A percentile compares a stretch with the other conserved stretches of the same genome.
Conservation (phyloP, 1,140 invertebrate species). For the Drosophila sproati region DNA sequence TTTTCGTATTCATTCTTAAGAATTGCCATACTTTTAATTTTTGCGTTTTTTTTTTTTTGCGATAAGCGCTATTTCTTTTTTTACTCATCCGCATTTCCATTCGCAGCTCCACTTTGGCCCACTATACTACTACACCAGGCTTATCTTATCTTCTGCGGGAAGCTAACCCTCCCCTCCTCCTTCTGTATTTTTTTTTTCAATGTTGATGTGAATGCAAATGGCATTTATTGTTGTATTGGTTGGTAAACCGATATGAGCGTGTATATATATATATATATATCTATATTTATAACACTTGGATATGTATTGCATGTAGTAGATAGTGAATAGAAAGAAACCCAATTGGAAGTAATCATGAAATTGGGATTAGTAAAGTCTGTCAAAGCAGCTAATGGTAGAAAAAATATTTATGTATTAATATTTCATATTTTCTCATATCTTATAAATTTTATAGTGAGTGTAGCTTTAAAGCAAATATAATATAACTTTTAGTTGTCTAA, state of each 20-base stretch:
- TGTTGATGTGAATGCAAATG: slow-evolving; percentile 47
- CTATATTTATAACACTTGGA: slow-evolving; percentile 1
- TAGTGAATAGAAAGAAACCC: slow-evolving; percentile 16
- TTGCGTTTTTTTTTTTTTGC: not conserved
- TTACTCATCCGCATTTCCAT: slow-evolving; percentile 8
- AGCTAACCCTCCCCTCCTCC: not conserved
- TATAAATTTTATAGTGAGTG: no score
- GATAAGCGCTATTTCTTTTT: slow-evolving; percentile 34
- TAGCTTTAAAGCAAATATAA: no score
- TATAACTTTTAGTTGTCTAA: no score
- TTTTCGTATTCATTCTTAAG: slow-evolving; percentile 20
- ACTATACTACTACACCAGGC: not conserved
- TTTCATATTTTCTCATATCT: no score
- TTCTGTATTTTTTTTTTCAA: not conserved
- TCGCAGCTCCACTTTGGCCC: slow-evolving; percentile 16
- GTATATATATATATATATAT: not conserved
- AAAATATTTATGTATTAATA: no score
- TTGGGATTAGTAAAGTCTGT: slow-evolving; percentile 9
- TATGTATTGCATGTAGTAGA: slow-evolving; percentile 22
- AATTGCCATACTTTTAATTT: slow-evolving; percentile 19
- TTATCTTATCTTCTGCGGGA: slow-evolving; percentile 42
- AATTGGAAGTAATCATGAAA: slow-evolving; percentile 18
- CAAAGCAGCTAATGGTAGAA: not conserved
- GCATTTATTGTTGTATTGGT: slow-evolving; percentile 4
- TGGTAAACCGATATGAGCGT: not conserved